Percentiles rank a stretch among this genome's conserved stretches.
phyloP scores from a whole-genome alignment of 2,888 invertebrate genomes.

The Papilio protenor region DNA sequence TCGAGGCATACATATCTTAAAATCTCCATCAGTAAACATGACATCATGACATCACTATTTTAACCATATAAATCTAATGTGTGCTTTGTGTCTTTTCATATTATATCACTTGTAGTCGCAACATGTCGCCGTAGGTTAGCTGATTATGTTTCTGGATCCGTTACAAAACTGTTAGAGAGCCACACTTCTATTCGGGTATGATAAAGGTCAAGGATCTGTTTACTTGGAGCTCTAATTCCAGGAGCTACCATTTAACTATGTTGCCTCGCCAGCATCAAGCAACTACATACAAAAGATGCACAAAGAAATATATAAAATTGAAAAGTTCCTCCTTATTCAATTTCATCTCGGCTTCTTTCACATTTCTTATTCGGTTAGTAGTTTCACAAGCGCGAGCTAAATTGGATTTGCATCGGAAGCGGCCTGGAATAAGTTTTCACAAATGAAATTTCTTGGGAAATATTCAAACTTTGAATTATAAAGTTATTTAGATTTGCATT shows the following conservation, averaged over 20 bases:
- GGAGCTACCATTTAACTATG: neutral
- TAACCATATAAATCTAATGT: neutral
- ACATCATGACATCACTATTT: neutral
- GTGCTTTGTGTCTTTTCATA: neutral
- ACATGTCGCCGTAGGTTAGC: too few species aligned
- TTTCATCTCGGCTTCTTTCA: conserved; percentile 38
- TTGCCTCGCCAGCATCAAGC: neutral
- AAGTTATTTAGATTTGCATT: conserved; percentile 46
- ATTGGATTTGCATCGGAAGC: conserved; percentile 48
- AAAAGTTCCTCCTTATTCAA: conserved; percentile 22
- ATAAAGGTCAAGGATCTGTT: neutral
- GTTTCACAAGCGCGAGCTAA: conserved; percentile 37
- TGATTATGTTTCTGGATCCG: too few species aligned
- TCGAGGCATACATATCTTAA: neutral
- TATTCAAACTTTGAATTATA: conserved; percentile 47
- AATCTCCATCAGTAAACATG: neutral
- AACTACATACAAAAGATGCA: neutral
- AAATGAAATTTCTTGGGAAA: conserved; percentile 48
- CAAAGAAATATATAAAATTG: neutral
- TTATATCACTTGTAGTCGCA: neutral
- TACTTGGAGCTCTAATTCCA: neutral
- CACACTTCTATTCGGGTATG: too few species aligned
- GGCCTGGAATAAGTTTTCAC: conserved; percentile 47
- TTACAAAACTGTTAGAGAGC: too few species aligned
- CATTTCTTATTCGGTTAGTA: conserved; percentile 39